Percentiles rank a stretch among this genome's conserved stretches.
Conservation (phyloP, 2,797 vertebrate genomes). For the Hippoglossus hippoglossus region DNA sequence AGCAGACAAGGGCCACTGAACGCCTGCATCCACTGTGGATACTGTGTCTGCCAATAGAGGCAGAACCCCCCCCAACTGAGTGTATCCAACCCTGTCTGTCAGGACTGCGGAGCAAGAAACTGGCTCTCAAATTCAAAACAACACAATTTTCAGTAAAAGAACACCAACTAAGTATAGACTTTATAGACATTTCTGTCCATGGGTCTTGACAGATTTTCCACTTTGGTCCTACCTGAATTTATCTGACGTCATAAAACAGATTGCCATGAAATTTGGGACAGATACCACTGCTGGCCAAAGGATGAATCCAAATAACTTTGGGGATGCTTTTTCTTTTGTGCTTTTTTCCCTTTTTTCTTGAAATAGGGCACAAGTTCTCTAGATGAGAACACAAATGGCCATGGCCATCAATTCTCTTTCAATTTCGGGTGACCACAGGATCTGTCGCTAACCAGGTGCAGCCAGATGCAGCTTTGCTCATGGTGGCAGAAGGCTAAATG, state of each 20-base stretch:
- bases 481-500: not conserved
- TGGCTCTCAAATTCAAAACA: not conserved
- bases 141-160: not conserved
- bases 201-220: too few relatives aligned
- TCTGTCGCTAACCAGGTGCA: not conserved
- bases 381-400: too few relatives aligned
- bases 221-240: not conserved
- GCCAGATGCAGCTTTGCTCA: not conserved
- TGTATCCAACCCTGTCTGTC: not conserved
- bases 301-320: not conserved
- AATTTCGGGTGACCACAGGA: too few relatives aligned
- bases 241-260: not conserved
- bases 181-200: too few relatives aligned
- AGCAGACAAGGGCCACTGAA: slow-evolving; percentile 29
- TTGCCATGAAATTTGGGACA: not conserved
- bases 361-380: too few relatives aligned
- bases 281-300: not conserved
- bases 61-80: not conserved
- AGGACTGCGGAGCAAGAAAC: not conserved
- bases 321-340: not conserved
- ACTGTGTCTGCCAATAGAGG: slow-evolving; percentile 21
- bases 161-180: not conserved
- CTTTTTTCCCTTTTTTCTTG: too few relatives aligned
- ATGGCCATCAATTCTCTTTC: too few relatives aligned
- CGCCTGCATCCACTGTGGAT: slow-evolving; percentile 27